Conservation (phyloP, 2,888 invertebrate species). For the Notodonta ziczac region DNA sequence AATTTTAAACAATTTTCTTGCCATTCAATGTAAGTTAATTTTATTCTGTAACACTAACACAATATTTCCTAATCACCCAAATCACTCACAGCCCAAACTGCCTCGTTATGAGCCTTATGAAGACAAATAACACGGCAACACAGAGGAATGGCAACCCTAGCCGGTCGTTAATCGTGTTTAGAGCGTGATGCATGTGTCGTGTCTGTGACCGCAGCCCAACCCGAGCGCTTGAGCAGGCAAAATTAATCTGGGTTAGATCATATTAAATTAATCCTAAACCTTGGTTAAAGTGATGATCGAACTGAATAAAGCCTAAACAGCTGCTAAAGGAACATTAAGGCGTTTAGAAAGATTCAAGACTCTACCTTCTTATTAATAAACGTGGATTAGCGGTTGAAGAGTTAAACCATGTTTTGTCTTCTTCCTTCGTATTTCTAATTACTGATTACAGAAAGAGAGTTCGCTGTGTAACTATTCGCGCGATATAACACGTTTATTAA, state of each 20-base stretch:
- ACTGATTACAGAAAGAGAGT: too few relatives aligned
- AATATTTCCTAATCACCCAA: conserved; percentile 18
- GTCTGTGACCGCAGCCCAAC: conserved; percentile 57
- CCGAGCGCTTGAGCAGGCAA: conserved; percentile 45
- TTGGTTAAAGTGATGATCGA: conserved; percentile 12
- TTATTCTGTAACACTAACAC: conserved; percentile 12
- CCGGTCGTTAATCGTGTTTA: conserved; percentile 66
- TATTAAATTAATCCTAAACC: conserved; percentile 41
- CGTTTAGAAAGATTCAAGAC: too few relatives aligned
- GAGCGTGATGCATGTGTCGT: conserved; percentile 63
- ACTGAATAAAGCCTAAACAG: background rate
- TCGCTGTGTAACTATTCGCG: too few relatives aligned
- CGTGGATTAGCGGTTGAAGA: too few relatives aligned
- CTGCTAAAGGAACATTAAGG: too few relatives aligned
- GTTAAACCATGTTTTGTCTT: too few relatives aligned
- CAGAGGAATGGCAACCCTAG: conserved; percentile 48
- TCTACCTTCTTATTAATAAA: too few relatives aligned
- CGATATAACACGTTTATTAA: too few relatives aligned
- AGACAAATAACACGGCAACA: conserved; percentile 39
- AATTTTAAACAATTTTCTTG: too few relatives aligned
- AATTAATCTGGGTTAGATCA: conserved; percentile 53
- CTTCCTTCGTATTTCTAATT: too few relatives aligned
- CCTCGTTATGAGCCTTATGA: conserved; percentile 37
- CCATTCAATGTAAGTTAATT: too few relatives aligned
- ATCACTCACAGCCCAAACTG: conserved; percentile 24